Conservation (phyloP, 2,888 invertebrate genomes). For the Malachius bipustulatus region DNA sequence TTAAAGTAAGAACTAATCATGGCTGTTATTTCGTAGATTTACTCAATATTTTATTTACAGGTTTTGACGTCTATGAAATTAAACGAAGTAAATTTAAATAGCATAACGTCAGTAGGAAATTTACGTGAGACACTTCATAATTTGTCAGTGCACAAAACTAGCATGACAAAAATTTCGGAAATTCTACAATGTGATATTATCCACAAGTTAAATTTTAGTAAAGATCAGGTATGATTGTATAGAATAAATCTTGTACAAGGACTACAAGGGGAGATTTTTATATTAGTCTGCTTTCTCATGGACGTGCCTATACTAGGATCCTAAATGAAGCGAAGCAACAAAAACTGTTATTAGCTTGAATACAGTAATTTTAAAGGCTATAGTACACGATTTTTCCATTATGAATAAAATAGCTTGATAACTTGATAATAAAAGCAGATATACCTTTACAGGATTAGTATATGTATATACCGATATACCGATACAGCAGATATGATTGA, state of each 20-base stretch:
- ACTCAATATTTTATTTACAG: conserved; percentile 22
- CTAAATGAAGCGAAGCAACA: too few relatives aligned
- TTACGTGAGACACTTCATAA: conserved; percentile 50
- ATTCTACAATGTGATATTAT: conserved; percentile 75
- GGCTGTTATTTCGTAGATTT: conserved; percentile 1
- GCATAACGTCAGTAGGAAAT: conserved; percentile 48
- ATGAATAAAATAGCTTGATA: too few relatives aligned
- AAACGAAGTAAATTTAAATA: conserved; percentile 53
- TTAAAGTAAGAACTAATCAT: conserved; percentile 45
- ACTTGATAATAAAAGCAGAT: too few relatives aligned
- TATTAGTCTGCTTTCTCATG: too few relatives aligned
- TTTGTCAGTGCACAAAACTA: conserved; percentile 55
- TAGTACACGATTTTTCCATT: too few relatives aligned
- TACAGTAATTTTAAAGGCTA: too few relatives aligned
- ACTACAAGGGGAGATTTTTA: conserved; percentile 5
- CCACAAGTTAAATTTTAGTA: conserved; percentile 47
- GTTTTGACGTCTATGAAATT: conserved; percentile 58
- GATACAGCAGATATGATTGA: too few relatives aligned
- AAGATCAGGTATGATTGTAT: conserved; percentile 30
- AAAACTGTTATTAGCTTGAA: too few relatives aligned
- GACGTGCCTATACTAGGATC: too few relatives aligned
- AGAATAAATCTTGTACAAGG: conserved; percentile 7
- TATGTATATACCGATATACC: too few relatives aligned
- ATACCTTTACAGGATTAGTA: too few relatives aligned
- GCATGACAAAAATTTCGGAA: conserved; percentile 58